phyloP scores from a whole-genome alignment of 2,113 vertebrate species.

The Beaufortia kweichowensis region DNA sequence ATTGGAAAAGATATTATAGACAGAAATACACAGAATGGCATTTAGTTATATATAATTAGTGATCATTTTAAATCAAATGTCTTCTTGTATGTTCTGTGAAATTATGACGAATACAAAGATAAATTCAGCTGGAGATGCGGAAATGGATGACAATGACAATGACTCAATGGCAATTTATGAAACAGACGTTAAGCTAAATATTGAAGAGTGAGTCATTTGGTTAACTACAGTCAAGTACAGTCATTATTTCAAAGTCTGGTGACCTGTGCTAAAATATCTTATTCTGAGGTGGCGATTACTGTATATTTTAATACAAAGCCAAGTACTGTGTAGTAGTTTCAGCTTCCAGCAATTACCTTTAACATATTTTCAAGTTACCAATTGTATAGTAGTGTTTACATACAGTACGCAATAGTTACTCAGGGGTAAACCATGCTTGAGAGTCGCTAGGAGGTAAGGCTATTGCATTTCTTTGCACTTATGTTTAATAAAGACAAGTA shows the following conservation, averaged over 20 bases:
- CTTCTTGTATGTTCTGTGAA: background rate
- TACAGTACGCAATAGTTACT: background rate
- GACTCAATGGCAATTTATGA: conserved; percentile 53
- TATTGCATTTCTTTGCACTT: conserved; percentile 65
- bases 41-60: background rate
- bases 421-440: conserved; percentile 45
- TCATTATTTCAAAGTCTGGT: background rate
- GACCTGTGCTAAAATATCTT: background rate
- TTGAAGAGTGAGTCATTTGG: background rate
- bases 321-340: no score
- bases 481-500: background rate
- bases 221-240: background rate
- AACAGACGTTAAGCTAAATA: background rate
- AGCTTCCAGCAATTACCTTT: no score
- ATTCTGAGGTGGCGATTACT: background rate
- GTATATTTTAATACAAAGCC: background rate
- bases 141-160: conserved; percentile 56
- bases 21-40: background rate
- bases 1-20: conserved; percentile 36
- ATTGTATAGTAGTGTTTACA: conserved; percentile 26
- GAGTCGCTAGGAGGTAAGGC: conserved; percentile 58
- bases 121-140: conserved; percentile 45
- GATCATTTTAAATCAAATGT: conserved; percentile 1
- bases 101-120: conserved; percentile 6
- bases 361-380: background rate